Evolutionary conservation across 2,113 vertebrate species (phyloP).

Genomic region (Cnemophilus loriae): DNA sequence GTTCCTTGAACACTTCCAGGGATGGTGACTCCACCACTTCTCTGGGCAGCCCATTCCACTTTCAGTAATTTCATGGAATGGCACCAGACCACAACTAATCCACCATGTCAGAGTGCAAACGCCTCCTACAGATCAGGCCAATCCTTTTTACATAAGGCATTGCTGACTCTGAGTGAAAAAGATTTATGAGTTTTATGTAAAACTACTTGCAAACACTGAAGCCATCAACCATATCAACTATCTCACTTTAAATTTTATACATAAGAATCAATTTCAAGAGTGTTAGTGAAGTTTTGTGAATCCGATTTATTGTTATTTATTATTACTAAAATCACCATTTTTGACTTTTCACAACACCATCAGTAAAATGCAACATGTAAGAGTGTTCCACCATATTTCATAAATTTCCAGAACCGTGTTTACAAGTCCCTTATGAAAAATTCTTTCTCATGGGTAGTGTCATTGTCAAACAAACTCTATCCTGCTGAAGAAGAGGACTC

Average conservation of each 20-base stretch:
- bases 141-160: neutral
- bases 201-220: neutral
- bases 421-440: neutral
- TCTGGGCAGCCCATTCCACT: neutral
- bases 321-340: neutral
- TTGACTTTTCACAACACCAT: neutral
- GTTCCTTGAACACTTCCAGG: neutral
- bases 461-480: neutral
- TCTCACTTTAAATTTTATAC: neutral
- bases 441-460: neutral
- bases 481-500: neutral
- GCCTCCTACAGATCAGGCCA: neutral
- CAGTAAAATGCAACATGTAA: neutral
- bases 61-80: neutral
- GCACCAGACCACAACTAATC: neutral
- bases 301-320: neutral
- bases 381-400: neutral
- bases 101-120: neutral
- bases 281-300: neutral
- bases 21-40: neutral
- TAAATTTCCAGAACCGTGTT: neutral
- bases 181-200: neutral
- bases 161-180: neutral
- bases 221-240: neutral
- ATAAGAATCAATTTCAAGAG: neutral